Evolutionary conservation across 2,797 vertebrate genomes (phyloP).

Genomic region (Salmo trutta): DNA sequence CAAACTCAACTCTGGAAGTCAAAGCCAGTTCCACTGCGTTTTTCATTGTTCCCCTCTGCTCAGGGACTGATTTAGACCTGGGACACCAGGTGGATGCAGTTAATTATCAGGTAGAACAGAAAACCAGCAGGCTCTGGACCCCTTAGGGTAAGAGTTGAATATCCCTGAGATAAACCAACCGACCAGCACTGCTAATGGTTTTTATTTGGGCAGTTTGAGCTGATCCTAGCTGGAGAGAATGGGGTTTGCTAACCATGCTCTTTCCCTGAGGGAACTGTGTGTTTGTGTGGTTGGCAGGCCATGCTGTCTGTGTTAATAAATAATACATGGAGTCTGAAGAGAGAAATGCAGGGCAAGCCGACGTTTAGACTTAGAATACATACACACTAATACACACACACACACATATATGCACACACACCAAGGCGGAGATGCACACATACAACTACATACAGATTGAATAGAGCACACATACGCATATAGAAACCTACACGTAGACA

Average conservation of each 20-base stretch:
- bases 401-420: constrained; percentile 13
- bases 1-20: too few species aligned
- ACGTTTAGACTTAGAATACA: constrained; percentile 48
- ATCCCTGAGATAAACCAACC: too few species aligned
- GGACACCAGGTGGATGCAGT: too few species aligned
- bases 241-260: constrained; percentile 17
- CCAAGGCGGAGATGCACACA: neutral
- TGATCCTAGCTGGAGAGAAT: constrained; percentile 9
- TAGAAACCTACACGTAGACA: neutral
- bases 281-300: constrained; percentile 7
- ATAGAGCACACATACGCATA: constrained; percentile 6
- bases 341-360: constrained; percentile 71
- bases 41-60: too few species aligned
- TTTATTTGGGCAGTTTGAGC: neutral
- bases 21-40: too few species aligned
- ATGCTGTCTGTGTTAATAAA: constrained; percentile 32
- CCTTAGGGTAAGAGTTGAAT: too few species aligned
- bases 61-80: too few species aligned
- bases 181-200: too few species aligned
- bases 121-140: too few species aligned
- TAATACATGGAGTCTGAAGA: constrained; percentile 49
- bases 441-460: neutral
- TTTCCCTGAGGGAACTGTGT: constrained; percentile 21
- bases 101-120: too few species aligned
- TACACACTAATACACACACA: constrained; percentile 17